Evolutionary conservation across 1,140 invertebrate genomes (phyloP).

Genomic region (Bombus haemorrhoidalis): DNA sequence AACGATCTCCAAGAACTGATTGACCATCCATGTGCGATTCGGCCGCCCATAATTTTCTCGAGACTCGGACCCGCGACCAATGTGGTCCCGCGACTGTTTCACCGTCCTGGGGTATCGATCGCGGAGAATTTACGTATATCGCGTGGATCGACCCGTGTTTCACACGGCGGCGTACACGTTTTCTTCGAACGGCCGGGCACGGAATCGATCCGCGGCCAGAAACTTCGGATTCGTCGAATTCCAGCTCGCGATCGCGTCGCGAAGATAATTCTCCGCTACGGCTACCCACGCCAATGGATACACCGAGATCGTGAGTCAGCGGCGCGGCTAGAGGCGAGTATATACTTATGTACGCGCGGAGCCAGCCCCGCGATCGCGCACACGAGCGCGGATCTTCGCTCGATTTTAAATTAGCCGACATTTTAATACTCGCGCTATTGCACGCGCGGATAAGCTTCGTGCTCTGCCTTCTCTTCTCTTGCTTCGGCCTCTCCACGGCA

Average conservation of each 20-base stretch:
- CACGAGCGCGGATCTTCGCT: conserved; percentile 70
- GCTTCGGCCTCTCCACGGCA: conserved; percentile 48
- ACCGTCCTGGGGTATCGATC: neutral
- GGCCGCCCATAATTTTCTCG: neutral
- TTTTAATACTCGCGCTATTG: conserved; percentile 73
- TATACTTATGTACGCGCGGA: conserved; percentile 30
- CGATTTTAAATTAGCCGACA: conserved; percentile 76
- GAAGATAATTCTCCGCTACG: conserved; percentile 21
- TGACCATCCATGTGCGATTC: neutral
- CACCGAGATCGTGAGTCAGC: conserved; percentile 70
- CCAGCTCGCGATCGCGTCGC: conserved; percentile 35
- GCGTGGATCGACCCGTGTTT: conserved; percentile 32
- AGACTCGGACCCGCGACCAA: neutral
- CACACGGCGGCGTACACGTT: conserved; percentile 33
- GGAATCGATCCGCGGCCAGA: conserved; percentile 31
- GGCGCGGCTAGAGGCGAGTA: conserved; percentile 1
- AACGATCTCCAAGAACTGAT: neutral
- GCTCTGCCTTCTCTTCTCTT: conserved; percentile 52
- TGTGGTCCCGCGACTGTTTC: neutral
- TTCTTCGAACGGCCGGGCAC: conserved; percentile 3
- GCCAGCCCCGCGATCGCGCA: conserved; percentile 56
- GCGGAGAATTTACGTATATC: conserved; percentile 18
- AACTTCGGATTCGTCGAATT: conserved; percentile 44
- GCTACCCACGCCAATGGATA: conserved; percentile 65
- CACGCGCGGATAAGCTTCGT: conserved; percentile 74